Conservation (phyloP, 2,113 vertebrate species). For the Osmerus eperlanus region DNA sequence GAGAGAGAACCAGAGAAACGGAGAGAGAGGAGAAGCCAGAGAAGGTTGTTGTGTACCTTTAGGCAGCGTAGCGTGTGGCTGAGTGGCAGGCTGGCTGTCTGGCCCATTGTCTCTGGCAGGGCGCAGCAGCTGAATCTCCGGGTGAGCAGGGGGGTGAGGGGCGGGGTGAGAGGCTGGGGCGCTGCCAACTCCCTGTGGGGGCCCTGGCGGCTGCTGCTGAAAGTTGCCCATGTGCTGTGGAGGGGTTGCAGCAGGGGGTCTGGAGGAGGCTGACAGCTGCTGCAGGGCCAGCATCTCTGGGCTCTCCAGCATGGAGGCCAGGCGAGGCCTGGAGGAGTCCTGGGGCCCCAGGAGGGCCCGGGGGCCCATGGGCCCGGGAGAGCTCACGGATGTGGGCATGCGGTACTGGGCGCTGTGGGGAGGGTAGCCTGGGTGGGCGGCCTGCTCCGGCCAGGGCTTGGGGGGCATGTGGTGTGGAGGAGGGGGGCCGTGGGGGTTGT, state of each 20-base stretch:
- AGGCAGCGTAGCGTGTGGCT: slow-evolving; percentile 40
- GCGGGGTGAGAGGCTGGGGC: slow-evolving; percentile 54
- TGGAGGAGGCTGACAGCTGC: slow-evolving; percentile 89
- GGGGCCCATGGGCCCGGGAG: slow-evolving; percentile 39
- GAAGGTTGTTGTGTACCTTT: slow-evolving; percentile 57
- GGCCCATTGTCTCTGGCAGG: slow-evolving; percentile 60
- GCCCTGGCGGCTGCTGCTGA: slow-evolving; percentile 60
- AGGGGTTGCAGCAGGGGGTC: slow-evolving; percentile 76
- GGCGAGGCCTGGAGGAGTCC: slow-evolving; percentile 73
- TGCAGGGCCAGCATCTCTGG: slow-evolving; percentile 98
- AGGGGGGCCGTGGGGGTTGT: slow-evolving; percentile 72
- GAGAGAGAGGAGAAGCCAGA: slow-evolving; percentile 2
- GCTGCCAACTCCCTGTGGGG: slow-evolving; percentile 67
- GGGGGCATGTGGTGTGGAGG: slow-evolving; percentile 71
- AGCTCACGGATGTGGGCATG: slow-evolving; percentile 65
- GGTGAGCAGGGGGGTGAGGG: slow-evolving; percentile 50
- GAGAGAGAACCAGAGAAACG: neutral
- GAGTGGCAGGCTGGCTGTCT: slow-evolving; percentile 54
- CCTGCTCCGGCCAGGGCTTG: slow-evolving; percentile 82
- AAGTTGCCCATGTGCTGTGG: slow-evolving; percentile 70
- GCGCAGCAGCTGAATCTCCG: slow-evolving; percentile 66
- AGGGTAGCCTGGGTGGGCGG: slow-evolving; percentile 63
- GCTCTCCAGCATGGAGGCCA: slow-evolving; percentile 95
- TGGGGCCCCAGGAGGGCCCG: slow-evolving; percentile 42
- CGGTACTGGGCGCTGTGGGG: slow-evolving; percentile 74